These are phyloP conservation scores for Eulemur rubriventer DNA, from an alignment of 2,797 vertebrate genomes.

Conservation along the genomic window DNA sequence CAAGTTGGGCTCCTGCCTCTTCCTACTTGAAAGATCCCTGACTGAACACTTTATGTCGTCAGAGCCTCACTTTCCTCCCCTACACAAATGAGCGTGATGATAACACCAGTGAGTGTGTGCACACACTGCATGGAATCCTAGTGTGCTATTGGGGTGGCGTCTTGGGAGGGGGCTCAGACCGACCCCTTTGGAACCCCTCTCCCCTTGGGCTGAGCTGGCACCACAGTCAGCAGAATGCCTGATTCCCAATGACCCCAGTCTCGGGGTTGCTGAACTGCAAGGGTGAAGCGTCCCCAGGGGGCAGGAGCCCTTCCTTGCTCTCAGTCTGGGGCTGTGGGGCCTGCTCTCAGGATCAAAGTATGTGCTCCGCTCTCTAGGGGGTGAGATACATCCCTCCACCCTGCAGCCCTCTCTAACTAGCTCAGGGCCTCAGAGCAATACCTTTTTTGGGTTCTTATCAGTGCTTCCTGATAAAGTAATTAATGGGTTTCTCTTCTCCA, in stretches of 20 bases:
- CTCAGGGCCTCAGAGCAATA: conserved; percentile 65
- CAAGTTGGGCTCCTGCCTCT: neutral
- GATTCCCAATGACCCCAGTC: neutral
- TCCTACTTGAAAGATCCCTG: neutral
- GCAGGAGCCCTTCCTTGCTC: neutral
- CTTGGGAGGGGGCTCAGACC: neutral
- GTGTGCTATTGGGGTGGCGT: neutral
- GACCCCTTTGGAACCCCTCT: neutral
- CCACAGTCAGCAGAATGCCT: neutral
- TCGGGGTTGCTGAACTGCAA: neutral
- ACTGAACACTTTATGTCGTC: neutral
- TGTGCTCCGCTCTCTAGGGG: neutral
- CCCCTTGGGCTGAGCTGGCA: neutral
- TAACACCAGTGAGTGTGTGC: neutral
- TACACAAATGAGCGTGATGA: neutral
- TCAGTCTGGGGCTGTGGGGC: neutral
- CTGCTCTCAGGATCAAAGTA: neutral
- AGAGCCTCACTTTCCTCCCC: neutral
- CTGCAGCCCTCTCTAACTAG: conserved; percentile 71
- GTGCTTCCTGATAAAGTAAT: conserved; percentile 78
- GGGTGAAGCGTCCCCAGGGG: neutral
- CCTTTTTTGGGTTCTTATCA: conserved; percentile 74
- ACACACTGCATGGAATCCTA: rapidly evolving
- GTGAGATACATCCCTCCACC: neutral
- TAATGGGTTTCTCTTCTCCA: conserved; percentile 78